Base-by-base conservation (phyloP, 2,797 vertebrate species). In the Percopsis omiscomaycus region DNA sequence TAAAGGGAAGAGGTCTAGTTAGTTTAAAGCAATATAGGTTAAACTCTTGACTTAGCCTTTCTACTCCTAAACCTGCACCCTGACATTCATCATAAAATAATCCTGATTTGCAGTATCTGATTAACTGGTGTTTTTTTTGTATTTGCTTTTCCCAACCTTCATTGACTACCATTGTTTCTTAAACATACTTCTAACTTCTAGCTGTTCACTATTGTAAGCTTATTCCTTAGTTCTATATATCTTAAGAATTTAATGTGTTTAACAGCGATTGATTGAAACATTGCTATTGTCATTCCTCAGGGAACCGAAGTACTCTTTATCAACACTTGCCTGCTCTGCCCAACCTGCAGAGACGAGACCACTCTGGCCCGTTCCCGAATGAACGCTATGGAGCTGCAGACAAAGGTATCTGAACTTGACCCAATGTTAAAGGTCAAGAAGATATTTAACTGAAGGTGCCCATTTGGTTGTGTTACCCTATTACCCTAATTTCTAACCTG, bases 251-350 rank as follows among this genome's bases (percentile, higher is more conserved):
- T 22, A 37, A 37, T 37, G 32, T 61, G 67, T 69, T 61, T 75
- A 68, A 78, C 68, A 42, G 27, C 1, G 12, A 42, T 4, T 60
- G 6, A 30, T 16, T 22, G 42, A 11, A 6, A 27, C 70, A n/a
- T 68, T 55, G 22, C 22, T 22, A 22, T 22, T 22, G 58, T 68
- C 57, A 45, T 70, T 88, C 66, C 69, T 66, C 81, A 98, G 97
- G 94, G 52, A 93, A 92, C 83, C 94, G 94, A 83, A 84, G 91
- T 1, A 81, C 93, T 78, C 92, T 94, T 0, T 96, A 94, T 81
- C 95, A 94, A 82, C 95, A 93, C 77, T 87, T 96, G 50, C 57
- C 94, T 6, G 84, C 68, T 81, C 90, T 88, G 8, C 83, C 86
- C 74, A 81, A 77, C 87, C 90, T 93, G 46, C 95, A 93, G 55